A percentile compares a stretch with the other conserved stretches of the same genome.
Conservation (phyloP, 2,113 vertebrate genomes). For the Ivindomyrus marchei region DNA sequence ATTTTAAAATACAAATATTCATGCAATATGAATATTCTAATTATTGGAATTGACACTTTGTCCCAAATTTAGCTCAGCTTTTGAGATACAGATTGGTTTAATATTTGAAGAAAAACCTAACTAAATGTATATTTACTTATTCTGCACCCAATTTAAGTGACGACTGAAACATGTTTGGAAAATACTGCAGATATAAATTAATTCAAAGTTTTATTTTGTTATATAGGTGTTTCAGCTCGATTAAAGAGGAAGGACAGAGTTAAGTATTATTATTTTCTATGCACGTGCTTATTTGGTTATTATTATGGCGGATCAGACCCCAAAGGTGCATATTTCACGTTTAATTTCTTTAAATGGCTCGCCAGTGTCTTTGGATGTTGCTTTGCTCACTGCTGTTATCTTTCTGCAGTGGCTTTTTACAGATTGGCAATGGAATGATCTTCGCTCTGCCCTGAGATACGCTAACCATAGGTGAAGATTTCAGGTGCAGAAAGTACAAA, state of each 20-base stretch:
- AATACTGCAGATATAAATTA: neutral
- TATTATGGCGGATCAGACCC: neutral
- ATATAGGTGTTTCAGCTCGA: neutral
- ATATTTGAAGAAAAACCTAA: neutral
- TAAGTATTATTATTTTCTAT: neutral
- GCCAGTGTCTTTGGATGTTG: neutral
- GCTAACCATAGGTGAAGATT: too few relatives aligned
- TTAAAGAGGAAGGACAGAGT: neutral
- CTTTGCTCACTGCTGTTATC: neutral
- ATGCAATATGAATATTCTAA: neutral
- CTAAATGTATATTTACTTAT: neutral
- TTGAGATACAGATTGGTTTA: neutral
- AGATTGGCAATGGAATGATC: neutral
- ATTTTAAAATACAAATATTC: neutral
- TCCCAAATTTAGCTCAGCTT: neutral
- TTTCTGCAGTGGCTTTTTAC: neutral
- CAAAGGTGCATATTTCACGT: neutral
- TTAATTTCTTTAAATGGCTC: neutral
- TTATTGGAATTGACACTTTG: neutral
- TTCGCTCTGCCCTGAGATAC: neutral
- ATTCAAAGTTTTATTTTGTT: neutral
- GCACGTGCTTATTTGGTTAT: neutral
- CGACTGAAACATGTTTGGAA: neutral
- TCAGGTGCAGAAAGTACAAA: too few relatives aligned
- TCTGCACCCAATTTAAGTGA: neutral